Evolutionary conservation across 2,113 vertebrate genomes (phyloP).

Genomic region (Tauraco erythrolophus): DNA sequence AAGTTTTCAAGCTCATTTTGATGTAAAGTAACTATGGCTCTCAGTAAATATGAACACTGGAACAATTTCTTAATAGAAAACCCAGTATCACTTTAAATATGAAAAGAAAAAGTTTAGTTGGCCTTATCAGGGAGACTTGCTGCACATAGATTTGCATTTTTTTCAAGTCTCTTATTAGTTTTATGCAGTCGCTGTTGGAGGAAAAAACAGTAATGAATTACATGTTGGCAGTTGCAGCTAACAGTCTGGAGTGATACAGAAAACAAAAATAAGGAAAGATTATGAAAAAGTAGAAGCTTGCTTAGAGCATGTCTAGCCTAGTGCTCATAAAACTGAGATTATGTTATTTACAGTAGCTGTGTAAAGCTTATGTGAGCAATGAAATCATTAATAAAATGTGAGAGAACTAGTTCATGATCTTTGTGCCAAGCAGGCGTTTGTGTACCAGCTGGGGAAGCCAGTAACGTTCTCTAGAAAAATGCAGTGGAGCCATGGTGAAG

Average conservation of each 20-base stretch:
- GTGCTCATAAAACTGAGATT: background rate
- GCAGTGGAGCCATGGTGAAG: background rate
- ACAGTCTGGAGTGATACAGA: background rate
- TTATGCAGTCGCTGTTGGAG: background rate
- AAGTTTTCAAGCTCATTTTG: background rate
- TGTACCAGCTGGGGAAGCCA: background rate
- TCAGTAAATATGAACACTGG: background rate
- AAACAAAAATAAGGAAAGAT: background rate
- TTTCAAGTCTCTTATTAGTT: background rate
- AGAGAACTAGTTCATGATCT: background rate
- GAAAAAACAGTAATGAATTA: background rate
- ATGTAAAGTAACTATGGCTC: background rate
- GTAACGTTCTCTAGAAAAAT: background rate
- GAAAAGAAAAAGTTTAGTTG: background rate
- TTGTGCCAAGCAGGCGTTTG: background rate
- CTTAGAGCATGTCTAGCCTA: background rate
- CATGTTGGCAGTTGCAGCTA: background rate
- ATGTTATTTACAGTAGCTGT: background rate
- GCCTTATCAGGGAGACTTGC: background rate
- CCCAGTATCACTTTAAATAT: background rate
- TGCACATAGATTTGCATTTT: background rate
- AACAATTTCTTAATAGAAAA: background rate
- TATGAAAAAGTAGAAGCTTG: background rate
- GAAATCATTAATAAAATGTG: conserved; percentile 4
- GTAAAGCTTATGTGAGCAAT: background rate